phyloP scores from a whole-genome alignment of 2,797 vertebrate genomes.

The Neosalanx taihuensis region DNA sequence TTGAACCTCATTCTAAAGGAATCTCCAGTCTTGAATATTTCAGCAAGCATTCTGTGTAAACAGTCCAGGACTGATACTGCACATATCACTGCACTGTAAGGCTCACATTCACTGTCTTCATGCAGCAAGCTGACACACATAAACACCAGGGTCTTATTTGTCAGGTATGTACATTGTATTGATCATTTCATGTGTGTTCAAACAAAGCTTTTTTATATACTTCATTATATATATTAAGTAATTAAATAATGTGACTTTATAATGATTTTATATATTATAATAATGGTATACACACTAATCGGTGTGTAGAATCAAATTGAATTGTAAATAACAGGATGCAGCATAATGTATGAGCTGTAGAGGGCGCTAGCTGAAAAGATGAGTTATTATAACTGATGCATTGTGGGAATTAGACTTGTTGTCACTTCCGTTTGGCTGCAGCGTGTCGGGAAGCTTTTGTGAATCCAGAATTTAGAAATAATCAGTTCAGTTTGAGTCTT shows the following conservation, averaged over 20 bases:
- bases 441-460: conserved; percentile 34
- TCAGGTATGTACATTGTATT: background rate
- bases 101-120: no score
- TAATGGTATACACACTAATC: no score
- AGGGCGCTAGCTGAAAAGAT: background rate
- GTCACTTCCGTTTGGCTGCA: conserved; percentile 27
- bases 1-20: background rate
- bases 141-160: no score
- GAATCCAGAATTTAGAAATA: background rate
- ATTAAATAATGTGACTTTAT: no score
- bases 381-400: background rate
- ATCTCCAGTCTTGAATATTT: background rate
- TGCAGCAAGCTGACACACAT: no score
- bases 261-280: no score
- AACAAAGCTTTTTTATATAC: no score
- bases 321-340: background rate
- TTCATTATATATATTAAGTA: no score
- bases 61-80: background rate
- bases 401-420: conserved; percentile 15
- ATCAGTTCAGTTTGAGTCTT: background rate
- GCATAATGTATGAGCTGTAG: background rate
- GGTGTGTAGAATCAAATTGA: background rate
- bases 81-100: no score
- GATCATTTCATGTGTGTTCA: background rate
- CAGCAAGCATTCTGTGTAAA: background rate